A percentile compares a stretch with the other conserved stretches of the same genome.
Conservation (phyloP, 2,113 vertebrate species). For the Nyctibius bracteatus region DNA sequence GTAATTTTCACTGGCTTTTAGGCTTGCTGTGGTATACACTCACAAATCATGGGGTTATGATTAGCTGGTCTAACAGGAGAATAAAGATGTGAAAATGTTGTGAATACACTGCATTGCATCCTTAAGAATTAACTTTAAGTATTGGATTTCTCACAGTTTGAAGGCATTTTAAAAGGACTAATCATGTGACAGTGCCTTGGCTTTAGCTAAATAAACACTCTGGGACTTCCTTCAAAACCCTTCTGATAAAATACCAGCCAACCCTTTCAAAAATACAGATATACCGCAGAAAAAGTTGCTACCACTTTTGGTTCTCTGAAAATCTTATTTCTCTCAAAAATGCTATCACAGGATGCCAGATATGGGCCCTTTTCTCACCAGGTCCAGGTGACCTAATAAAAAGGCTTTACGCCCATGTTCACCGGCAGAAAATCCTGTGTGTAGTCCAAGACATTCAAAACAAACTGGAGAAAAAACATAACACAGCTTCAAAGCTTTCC, state of each 20-base stretch:
- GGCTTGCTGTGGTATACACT: background rate
- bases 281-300: background rate
- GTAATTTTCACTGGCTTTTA: slow-evolving; percentile 46
- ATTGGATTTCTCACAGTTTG: background rate
- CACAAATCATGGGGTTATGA: background rate
- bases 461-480: slow-evolving; percentile 44
- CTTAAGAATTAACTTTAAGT: background rate
- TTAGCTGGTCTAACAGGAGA: background rate
- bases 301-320: background rate
- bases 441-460: slow-evolving; percentile 56
- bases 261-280: background rate
- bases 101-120: background rate
- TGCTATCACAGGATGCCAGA: background rate
- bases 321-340: background rate
- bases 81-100: background rate
- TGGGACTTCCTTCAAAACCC: background rate
- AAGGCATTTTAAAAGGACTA: background rate
- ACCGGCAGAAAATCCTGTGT: slow-evolving; percentile 14
- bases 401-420: background rate
- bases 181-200: background rate
- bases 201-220: background rate
- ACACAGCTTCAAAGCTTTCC: slow-evolving; percentile 50
- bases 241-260: background rate
- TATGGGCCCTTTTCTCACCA: background rate
- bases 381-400: background rate